Evolutionary conservation across 2,888 invertebrate genomes (phyloP).

Genomic region (Megastigmus dorsalis): DNA sequence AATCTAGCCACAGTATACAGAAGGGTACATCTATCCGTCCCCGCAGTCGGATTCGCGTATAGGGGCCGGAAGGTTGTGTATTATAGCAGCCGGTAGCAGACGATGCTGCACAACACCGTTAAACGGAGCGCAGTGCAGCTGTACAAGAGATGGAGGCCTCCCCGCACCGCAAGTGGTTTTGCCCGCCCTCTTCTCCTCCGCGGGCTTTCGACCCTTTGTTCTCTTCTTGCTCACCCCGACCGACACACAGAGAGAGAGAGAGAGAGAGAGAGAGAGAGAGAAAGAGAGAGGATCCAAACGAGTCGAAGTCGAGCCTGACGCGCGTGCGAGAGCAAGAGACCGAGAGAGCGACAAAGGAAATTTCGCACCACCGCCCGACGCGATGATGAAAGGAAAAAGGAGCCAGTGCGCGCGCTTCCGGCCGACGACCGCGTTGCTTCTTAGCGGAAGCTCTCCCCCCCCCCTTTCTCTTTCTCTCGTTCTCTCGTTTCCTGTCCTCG

Average conservation of each 20-base stretch:
- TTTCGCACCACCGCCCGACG: constrained; percentile 4
- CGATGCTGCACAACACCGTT: constrained; percentile 6
- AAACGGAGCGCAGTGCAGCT: background rate
- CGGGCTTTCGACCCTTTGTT: constrained; percentile 26
- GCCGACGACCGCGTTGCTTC: background rate
- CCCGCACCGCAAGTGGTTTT: constrained; percentile 18
- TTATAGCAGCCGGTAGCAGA: too few species aligned
- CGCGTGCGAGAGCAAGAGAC: too few species aligned
- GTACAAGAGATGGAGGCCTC: background rate
- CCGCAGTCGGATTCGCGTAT: too few species aligned
- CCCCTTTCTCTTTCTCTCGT: too few species aligned
- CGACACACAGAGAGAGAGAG: too few species aligned
- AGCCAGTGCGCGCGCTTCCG: background rate
- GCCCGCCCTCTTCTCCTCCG: background rate
- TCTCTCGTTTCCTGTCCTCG: background rate
- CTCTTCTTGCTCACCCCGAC: too few species aligned
- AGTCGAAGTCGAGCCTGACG: too few species aligned
- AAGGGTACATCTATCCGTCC: too few species aligned
- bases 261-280: too few species aligned
- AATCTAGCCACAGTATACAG: too few species aligned
- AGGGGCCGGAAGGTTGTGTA: too few species aligned
- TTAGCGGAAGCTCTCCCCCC: constrained; percentile 9
- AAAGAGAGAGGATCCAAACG: too few species aligned
- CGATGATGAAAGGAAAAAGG: constrained; percentile 21
- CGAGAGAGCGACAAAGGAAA: constrained; percentile 22